Evolutionary conservation across 2,888 invertebrate genomes (phyloP).

Genomic region (Pelosia muscerda): DNA sequence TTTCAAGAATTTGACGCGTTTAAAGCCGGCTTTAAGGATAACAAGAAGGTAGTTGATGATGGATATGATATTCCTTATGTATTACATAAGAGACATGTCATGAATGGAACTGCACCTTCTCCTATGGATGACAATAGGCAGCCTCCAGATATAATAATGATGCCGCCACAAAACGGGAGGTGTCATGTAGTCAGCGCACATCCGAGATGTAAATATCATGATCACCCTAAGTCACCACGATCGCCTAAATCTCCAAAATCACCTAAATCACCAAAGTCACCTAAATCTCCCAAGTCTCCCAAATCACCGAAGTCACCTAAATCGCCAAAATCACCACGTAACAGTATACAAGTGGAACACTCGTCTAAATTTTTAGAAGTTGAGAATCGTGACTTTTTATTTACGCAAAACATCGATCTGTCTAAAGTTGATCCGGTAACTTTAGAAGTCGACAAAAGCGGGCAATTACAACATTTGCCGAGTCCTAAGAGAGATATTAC

Average conservation of each 20-base stretch:
- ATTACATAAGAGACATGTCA: conserved; percentile 93
- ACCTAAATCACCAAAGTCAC: conserved; percentile 89
- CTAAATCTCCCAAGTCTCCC: conserved; percentile 88
- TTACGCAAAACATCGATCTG: conserved; percentile 91
- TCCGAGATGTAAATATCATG: conserved; percentile 82
- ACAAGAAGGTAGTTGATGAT: conserved; percentile 79
- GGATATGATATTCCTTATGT: conserved; percentile 94
- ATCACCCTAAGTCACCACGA: conserved; percentile 83
- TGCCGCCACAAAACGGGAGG: conserved; percentile 80
- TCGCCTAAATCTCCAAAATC: conserved; percentile 83
- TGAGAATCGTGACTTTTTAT: conserved; percentile 88
- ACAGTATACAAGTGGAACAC: conserved; percentile 71
- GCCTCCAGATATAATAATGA: conserved; percentile 80
- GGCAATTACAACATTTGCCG: conserved; percentile 88
- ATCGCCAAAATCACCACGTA: conserved; percentile 85
- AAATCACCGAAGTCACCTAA: conserved; percentile 87
- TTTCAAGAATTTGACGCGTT: conserved; percentile 89
- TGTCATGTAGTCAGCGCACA: conserved; percentile 78
- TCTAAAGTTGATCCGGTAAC: conserved; percentile 91
- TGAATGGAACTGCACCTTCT: conserved; percentile 93
- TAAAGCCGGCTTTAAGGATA: conserved; percentile 84
- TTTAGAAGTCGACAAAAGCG: conserved; percentile 89
- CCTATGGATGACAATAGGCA: conserved; percentile 80
- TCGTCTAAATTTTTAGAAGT: conserved; percentile 82
- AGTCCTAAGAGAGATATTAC: conserved; percentile 91